Base-by-base conservation (phyloP, 35 echinoderm and acorn worm species). In the Anneissia japonica region DNA sequence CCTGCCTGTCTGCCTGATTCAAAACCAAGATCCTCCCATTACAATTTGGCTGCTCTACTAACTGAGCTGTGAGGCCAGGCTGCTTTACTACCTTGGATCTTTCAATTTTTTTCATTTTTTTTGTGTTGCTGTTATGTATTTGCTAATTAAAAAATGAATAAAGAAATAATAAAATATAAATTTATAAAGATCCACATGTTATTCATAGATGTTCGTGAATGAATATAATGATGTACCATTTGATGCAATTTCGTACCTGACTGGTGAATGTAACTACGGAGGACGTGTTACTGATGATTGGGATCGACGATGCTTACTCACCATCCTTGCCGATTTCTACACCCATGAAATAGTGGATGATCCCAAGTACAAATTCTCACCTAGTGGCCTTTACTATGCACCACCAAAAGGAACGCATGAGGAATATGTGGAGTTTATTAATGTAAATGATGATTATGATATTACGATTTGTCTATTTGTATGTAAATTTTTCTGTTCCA, bases 251-350 rank as follows among this genome's bases (percentile, higher is more conserved):
- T 32, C 95, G 23, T 98, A 98, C 81, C 79, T 98, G 92, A 98
- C 95, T 4, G 95, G 95, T 0, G 95, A 98, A 45, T 98, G 95
- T 77, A 98, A 98, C 86, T 98, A 98, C 34, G 95, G 95, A 23
- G 95, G 95, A 21, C 85, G 95, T 17, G 95, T 98, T 36, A 98
- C 91, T 6, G 89, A 94, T 35, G 91, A 98, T 46, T 77, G 95
- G 32, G 92, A 93, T 46, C 75, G 91, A 30, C 91, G 95, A 23
- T 91, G 88, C 56, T 76, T 98, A 30, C 89, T 98, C 56, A 98
- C 95, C 86, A 98, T 98, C 38, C 89, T 98, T 36, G 89, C 88
- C 16, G 95, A 93, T 86, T 98, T 94, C 87, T 94, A 94, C 88
- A 91, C 46, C 36, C 95, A 85, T 14, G 64, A 87, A 31, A 87